Conservation (phyloP, 2,797 vertebrate species). For the Ammospiza maritima region DNA sequence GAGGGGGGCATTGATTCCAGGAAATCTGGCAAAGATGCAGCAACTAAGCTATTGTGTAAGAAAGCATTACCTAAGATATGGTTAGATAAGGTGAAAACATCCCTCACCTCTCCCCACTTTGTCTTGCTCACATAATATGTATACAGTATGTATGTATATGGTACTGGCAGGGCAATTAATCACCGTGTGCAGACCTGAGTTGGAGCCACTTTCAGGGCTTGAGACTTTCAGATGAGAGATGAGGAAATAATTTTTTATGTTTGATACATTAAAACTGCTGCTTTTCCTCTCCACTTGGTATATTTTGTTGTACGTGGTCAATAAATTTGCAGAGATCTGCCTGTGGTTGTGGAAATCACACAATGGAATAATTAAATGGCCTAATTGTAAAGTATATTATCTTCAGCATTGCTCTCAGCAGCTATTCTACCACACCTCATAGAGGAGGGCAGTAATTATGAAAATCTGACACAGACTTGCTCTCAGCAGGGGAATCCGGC, state of each 20-base stretch:
- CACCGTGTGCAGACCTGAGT: background rate
- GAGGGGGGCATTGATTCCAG: background rate
- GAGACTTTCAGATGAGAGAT: background rate
- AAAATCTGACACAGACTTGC: conserved; percentile 31
- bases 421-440: background rate
- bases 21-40: background rate
- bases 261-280: background rate
- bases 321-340: conserved; percentile 14
- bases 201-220: background rate
- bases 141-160: background rate
- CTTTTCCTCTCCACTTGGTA: background rate
- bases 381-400: conserved; percentile 41
- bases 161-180: background rate
- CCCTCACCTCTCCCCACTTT: background rate
- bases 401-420: conserved; percentile 6
- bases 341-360: conserved; percentile 7
- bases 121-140: background rate
- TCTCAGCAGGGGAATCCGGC: background rate
- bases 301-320: background rate
- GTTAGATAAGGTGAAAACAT: background rate
- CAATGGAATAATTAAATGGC: conserved; percentile 30
- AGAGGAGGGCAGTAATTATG: conserved; percentile 7
- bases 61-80: background rate
- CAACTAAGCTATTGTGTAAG: background rate
- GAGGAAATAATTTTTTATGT: background rate